Evolutionary conservation across 2,113 vertebrate genomes (phyloP).

Genomic region (Phylloscopus trochilus): DNA sequence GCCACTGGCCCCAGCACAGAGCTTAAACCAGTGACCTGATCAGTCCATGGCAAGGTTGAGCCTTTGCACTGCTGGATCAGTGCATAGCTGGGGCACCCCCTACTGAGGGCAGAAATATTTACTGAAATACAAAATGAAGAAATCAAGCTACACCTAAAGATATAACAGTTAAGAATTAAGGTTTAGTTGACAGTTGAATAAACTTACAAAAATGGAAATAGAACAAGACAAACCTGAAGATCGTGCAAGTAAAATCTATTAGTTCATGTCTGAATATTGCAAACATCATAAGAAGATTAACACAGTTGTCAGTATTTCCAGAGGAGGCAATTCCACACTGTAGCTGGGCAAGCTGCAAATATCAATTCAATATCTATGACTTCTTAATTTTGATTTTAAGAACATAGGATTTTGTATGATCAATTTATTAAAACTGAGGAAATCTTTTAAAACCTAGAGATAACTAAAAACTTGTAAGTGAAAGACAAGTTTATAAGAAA

Average conservation of each 20-base stretch:
- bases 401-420: background rate
- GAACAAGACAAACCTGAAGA: background rate
- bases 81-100: fast-evolving
- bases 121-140: background rate
- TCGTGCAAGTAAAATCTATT: background rate
- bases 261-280: background rate
- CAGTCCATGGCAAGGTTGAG: fast-evolving
- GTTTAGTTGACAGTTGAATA: background rate
- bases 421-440: background rate
- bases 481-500: background rate
- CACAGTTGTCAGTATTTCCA: background rate
- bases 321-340: background rate
- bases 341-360: background rate
- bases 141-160: background rate
- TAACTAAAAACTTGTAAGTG: background rate
- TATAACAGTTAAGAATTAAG: background rate
- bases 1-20: background rate
- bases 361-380: background rate
- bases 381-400: background rate
- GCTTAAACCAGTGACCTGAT: fast-evolving
- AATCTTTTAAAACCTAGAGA: background rate
- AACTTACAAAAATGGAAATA: background rate
- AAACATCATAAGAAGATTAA: background rate
- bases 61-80: fast-evolving
- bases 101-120: background rate